These are phyloP conservation scores for Ips typographus DNA, from an alignment of 1,140 invertebrate genomes.

Conservation along the genomic window DNA sequence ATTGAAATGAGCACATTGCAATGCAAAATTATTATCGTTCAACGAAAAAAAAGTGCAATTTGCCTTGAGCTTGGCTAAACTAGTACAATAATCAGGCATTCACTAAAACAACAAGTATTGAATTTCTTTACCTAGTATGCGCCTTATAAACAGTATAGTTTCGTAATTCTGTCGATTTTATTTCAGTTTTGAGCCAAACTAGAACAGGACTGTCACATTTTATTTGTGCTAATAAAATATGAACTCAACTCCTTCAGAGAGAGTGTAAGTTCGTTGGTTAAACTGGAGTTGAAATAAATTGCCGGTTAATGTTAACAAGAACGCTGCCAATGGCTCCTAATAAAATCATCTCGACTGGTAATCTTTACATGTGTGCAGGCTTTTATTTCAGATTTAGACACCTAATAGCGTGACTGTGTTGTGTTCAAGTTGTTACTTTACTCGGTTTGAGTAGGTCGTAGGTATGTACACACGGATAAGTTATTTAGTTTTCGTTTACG, in stretches of 20 bases:
- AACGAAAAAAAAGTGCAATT: constrained; percentile 12
- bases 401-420: constrained; percentile 25
- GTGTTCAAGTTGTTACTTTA: constrained; percentile 9
- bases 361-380: constrained; percentile 1
- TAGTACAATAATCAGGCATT: constrained; percentile 7
- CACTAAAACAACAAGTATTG: constrained; percentile 8
- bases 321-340: constrained; percentile 12
- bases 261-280: too few relatives aligned
- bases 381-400: constrained; percentile 25
- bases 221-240: too few relatives aligned
- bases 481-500: constrained; percentile 32
- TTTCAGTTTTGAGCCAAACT: too few relatives aligned
- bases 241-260: too few relatives aligned
- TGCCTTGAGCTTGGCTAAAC: constrained; percentile 16
- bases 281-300: too few relatives aligned
- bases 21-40: constrained; percentile 4
- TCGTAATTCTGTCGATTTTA: too few relatives aligned
- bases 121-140: constrained; percentile 1
- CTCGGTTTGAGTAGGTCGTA: constrained; percentile 27
- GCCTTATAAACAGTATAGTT: not conserved
- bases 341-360: constrained; percentile 18
- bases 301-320: too few relatives aligned
- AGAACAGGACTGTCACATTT: too few relatives aligned
- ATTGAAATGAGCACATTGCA: constrained; percentile 12
- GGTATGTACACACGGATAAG: constrained; percentile 24